Base-by-base conservation (phyloP, 1,140 invertebrate species). In the Drosophila elegans region DNA sequence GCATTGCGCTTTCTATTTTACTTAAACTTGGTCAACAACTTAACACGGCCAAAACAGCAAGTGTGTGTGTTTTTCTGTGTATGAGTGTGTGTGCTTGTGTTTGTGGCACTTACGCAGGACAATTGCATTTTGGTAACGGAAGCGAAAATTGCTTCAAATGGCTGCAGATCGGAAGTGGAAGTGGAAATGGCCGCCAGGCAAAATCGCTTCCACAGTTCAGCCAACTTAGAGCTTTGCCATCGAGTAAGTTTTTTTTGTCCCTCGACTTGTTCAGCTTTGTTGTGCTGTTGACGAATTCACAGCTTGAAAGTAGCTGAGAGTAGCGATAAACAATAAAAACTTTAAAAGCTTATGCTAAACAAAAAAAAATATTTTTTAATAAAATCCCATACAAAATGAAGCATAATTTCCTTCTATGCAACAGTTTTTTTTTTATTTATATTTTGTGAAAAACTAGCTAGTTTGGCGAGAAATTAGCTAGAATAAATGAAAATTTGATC, bases 141-240 rank as follows among this genome's bases (percentile, higher is more conserved):
- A 69, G 69, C 62, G 79, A 82, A 82, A 77, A 82, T 82, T 82
- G 62, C 79, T 69, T 64, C 66, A 82, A 82, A 82, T 82, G 79
- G 68, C 62, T 80, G 77, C 71, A 74, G 62, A 80, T 80, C 78
- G 78, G 77, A 80, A 68, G 56, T 62, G 62, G 62, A 64, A 46
- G 64, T 68, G 64, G 64, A 67, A 74, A 77, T 81, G 79, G 74
- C 79, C 59, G 66, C 74, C 64, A 60, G 78, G 64, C 72, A 64
- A 80, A 80, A 57, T 68, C 64, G 61, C 16, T 66, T 66, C 16
- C 69, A 59, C 67, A 72, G 57, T 73, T 72, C 69, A 73, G 29
- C 36, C 67, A 51, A 59, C 68, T 72, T 48, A 16, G 11, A 13
- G 13, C 29, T n/a, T 4, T 11, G 7, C 54, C 4, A 29, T 27